Evolutionary conservation across 2,797 vertebrate species (phyloP), one percentile per base, ranked within the genome.

Genomic region (Pteronotus mesoamericanus): DNA sequence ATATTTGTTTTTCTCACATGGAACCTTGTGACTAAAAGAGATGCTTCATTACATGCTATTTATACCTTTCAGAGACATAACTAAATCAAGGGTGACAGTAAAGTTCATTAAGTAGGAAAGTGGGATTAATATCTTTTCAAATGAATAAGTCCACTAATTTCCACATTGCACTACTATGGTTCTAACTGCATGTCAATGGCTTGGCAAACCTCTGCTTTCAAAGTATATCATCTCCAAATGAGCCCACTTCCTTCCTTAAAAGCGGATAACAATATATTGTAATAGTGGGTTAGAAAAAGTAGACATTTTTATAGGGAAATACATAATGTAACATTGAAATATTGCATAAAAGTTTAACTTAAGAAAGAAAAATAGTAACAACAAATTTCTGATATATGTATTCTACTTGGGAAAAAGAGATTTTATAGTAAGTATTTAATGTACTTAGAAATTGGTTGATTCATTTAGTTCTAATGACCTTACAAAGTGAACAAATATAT

Each of bases 21-120:
- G 89, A 91, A 32, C 4, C 57, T 91, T 88, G 7, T 84, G 82
- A 92, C 51, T 80, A 72, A 90, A 42, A 88, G n/a, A n/a, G 29
- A 86, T 86, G 53, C 37, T 96, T 66, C 78, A 69, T 74, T 78
- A 83, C 61, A 89, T 79, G 64, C 24, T 92, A 78, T 91, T 44
- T 69, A 59, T 39, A 92, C 9, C 7, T 91, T 21, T 94, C 83
- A 34, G 46, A 95, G 80, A 85, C 29, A 91, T 88, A 94, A 87
- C 39, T 94, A 89, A 94, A 74, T 86, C 80, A 91, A 84, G 91
- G 95, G 92, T 97, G 93, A 94, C 86, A 59, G 93, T 79, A 91
- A 92, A 86, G 94, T 91, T 96, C 34, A 84, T 93, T 97, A 94
- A 95, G 12, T 37, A 96, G 53, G 71, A 86, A 94, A 93, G 29